Percentiles rank a stretch among this genome's conserved stretches.
Conservation (phyloP, 2,888 invertebrate species). For the Apantesis nais region DNA sequence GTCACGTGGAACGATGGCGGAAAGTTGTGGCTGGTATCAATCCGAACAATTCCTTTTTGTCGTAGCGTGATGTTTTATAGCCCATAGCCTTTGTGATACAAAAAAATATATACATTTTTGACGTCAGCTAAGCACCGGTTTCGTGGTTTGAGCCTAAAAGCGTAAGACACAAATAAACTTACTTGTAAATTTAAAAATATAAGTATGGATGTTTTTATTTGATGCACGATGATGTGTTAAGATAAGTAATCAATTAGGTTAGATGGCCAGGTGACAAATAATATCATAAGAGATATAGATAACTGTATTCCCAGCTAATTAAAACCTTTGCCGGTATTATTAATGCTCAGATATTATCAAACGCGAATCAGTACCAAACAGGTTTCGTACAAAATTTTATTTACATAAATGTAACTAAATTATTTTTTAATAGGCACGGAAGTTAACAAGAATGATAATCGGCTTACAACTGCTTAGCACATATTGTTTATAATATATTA, state of each 20-base stretch:
- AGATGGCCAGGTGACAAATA: neutral
- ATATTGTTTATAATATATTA: conserved; percentile 29
- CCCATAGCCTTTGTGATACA: too few species aligned
- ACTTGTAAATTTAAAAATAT: too few species aligned
- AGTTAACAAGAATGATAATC: conserved; percentile 27
- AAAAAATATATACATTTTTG: too few species aligned
- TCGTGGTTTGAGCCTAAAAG: too few species aligned
- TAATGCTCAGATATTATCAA: conserved; percentile 10
- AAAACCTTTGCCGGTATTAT: conserved; percentile 2
- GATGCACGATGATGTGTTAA: neutral
- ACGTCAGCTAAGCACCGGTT: too few species aligned
- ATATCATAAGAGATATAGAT: neutral
- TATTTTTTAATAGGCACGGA: conserved; percentile 22
- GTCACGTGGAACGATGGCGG: too few species aligned
- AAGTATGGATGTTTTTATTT: neutral
- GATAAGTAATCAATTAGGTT: neutral
- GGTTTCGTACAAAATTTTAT: conserved; percentile 11
- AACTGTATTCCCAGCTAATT: conserved; percentile 5
- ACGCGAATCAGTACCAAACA: conserved; percentile 3
- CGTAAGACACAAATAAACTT: too few species aligned
- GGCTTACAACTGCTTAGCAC: conserved; percentile 26
- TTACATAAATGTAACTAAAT: conserved; percentile 19
- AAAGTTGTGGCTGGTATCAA: too few species aligned
- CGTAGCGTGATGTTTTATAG: too few species aligned
- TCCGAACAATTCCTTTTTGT: too few species aligned